Base-by-base conservation (phyloP, 1,140 invertebrate genomes). In the Lerema accius region DNA sequence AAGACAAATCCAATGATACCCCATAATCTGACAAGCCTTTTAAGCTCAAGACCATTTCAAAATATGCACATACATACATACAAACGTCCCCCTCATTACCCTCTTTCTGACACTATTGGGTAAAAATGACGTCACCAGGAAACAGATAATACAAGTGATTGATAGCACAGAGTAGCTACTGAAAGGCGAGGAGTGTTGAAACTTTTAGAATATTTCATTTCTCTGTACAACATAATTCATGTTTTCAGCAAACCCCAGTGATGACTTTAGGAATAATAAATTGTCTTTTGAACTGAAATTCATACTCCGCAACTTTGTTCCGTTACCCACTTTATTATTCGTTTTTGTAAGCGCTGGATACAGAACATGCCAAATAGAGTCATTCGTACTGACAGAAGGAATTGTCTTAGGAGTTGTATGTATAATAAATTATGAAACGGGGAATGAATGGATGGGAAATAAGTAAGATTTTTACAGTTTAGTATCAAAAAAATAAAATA, bases 171-270 rank as follows among this genome's bases (percentile, higher is more conserved):
- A 39, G 28, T 39, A 53, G 7, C 17, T 17, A 32, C 19, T 10
- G 13, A 61, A 50, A 63, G 43, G 39, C 23, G 35, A 23, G 37
- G 32, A 28, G 11, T 48, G 45, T 39, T 51, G 55, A 62, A 71
- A 74, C 65, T 74, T 74, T 74, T 53, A 13, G 65, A 60, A 74
- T 74, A 74, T 74, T 68, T 74, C 68, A 74, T 66, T 65, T 63
- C 55, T 67, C 68, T 63, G 68, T 51, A 65, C 59, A 65, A 69
- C 48, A 69, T 68, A 65, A 70, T 64, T 67, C 65, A 63, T 63
- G 63, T 63, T 65, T 65, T 65, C 63, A 58, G 55, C 63, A 49
- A 56, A 58, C 66, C 66, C 55, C 65, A 59, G 53, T 62, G 60
- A 65, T 65, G 67, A 65, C 60, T 62, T 50, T 26, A 61, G 45